These are phyloP conservation scores for Adela reaumurella DNA, from an alignment of 2,888 invertebrate genomes.

Conservation along the genomic window DNA sequence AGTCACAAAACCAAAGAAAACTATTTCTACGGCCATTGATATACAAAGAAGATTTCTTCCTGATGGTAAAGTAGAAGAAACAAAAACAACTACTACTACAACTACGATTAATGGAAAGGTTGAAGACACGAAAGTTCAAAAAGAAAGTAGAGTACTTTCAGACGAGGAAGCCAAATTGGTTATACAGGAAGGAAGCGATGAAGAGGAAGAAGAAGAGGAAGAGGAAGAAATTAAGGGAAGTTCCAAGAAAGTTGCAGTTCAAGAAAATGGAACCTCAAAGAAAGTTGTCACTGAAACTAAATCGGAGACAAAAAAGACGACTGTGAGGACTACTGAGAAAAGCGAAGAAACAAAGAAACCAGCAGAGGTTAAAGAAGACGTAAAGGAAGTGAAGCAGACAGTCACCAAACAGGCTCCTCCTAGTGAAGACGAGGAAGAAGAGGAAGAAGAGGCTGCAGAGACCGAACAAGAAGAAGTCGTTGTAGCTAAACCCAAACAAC, in stretches of 20 bases:
- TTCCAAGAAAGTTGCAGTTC: constrained; percentile 11
- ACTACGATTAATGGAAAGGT: constrained; percentile 44
- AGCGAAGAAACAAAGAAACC: constrained; percentile 6
- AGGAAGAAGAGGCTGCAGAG: constrained; percentile 16
- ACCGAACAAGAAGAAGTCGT: constrained; percentile 18
- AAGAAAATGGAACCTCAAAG: not conserved
- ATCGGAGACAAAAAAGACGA: constrained; percentile 1
- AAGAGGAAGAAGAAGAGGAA: constrained; percentile 15
- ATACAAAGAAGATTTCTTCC: constrained; percentile 34
- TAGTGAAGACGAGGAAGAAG: constrained; percentile 24
- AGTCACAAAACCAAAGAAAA: constrained; percentile 18
- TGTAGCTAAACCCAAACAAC: constrained; percentile 9
- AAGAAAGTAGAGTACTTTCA: constrained; percentile 37
- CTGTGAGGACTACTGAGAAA: constrained; percentile 7
- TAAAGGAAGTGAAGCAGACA: too few relatives aligned
- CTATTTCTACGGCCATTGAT: constrained; percentile 21
- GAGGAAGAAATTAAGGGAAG: constrained; percentile 21
- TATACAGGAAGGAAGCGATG: constrained; percentile 11
- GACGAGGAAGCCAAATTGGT: constrained; percentile 21
- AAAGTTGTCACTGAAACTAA: constrained; percentile 1
- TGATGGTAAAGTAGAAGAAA: constrained; percentile 39
- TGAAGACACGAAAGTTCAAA: constrained; percentile 34
- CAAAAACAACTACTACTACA: constrained; percentile 42
- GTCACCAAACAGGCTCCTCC: too few relatives aligned
- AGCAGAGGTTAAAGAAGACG: constrained; percentile 7